Percentiles rank a stretch among this genome's conserved stretches.
These are phyloP conservation scores for Drosophila cognata DNA, from an alignment of 2,888 invertebrate genomes.

Conservation along the genomic window DNA sequence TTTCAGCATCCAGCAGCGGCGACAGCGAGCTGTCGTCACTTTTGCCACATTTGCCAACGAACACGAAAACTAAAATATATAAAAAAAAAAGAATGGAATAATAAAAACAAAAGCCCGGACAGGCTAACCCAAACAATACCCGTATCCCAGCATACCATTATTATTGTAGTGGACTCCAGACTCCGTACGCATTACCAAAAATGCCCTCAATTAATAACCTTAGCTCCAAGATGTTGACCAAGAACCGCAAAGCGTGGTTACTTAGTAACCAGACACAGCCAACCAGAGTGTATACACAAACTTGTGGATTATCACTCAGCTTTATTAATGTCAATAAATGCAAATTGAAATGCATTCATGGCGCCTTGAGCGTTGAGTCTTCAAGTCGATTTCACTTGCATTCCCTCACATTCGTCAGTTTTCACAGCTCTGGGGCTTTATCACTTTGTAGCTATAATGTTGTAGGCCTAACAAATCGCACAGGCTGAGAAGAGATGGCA, in stretches of 20 bases:
- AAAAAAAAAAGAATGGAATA: slow-evolving; percentile 23
- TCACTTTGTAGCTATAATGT: slow-evolving; percentile 44
- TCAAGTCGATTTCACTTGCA: slow-evolving; percentile 28
- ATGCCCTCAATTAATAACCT: slow-evolving; percentile 23
- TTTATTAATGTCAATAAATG: slow-evolving; percentile 64
- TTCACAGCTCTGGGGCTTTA: slow-evolving; percentile 71
- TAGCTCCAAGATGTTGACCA: neutral
- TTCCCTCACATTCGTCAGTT: slow-evolving; percentile 44
- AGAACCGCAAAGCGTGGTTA: slow-evolving; percentile 35
- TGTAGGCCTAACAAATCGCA: slow-evolving; percentile 18
- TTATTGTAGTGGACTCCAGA: slow-evolving; percentile 26
- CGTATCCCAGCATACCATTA: slow-evolving; percentile 25
- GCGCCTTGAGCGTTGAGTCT: slow-evolving; percentile 30
- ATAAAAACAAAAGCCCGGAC: slow-evolving; percentile 34
- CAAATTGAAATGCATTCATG: slow-evolving; percentile 66
- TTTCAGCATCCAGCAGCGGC: slow-evolving; percentile 42
- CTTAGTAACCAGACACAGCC: slow-evolving; percentile 20
- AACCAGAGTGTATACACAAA: neutral
- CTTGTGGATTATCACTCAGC: slow-evolving; percentile 24
- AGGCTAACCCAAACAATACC: slow-evolving; percentile 23
- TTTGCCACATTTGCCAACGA: slow-evolving; percentile 44
- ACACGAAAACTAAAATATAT: slow-evolving; percentile 13
- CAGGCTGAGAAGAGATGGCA: accelerated
- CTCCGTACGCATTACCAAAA: slow-evolving; percentile 8
- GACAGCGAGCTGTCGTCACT: slow-evolving; percentile 55